These are phyloP conservation scores for Cherax quadricarinatus DNA, from an alignment of 1,140 invertebrate genomes.

Conservation along the genomic window DNA sequence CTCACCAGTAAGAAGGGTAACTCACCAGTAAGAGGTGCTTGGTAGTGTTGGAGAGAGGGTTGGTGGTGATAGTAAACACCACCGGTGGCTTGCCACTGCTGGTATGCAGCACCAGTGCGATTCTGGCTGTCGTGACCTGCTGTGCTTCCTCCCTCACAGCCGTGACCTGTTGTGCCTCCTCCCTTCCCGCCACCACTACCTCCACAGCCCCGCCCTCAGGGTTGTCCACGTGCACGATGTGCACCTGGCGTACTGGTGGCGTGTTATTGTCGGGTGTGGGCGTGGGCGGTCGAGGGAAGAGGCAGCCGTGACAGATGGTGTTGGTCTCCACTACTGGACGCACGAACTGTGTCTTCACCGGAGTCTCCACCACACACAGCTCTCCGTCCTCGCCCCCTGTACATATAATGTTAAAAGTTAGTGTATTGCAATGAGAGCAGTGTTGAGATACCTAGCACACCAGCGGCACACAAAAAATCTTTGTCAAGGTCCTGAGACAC, in stretches of 20 bases:
- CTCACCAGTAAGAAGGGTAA: no score
- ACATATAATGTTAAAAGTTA: not conserved
- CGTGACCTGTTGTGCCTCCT: not conserved
- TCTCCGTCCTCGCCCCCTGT: conserved; percentile 36
- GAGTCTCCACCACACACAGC: conserved; percentile 65
- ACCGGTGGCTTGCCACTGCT: conserved; percentile 13
- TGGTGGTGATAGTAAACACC: conserved; percentile 30
- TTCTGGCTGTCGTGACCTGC: not conserved
- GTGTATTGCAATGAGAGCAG: not conserved
- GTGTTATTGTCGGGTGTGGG: not conserved
- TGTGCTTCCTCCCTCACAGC: not conserved
- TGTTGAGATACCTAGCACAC: no score
- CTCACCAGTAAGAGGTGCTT: conserved; percentile 32
- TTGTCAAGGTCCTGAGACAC: no score
- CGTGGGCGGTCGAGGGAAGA: conserved; percentile 9
- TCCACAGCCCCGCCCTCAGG: conserved; percentile 45
- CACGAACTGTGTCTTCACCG: conserved; percentile 56
- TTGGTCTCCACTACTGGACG: conserved; percentile 45
- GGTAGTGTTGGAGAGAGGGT: conserved; percentile 2
- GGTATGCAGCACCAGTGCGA: conserved; percentile 27
- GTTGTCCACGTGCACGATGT: conserved; percentile 34
- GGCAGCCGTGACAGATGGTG: conserved; percentile 44
- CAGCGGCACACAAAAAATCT: no score
- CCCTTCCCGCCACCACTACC: conserved; percentile 18
- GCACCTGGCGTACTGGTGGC: conserved; percentile 24